phyloP scores from a whole-genome alignment of 2,113 vertebrate genomes.

The Lota lota region DNA sequence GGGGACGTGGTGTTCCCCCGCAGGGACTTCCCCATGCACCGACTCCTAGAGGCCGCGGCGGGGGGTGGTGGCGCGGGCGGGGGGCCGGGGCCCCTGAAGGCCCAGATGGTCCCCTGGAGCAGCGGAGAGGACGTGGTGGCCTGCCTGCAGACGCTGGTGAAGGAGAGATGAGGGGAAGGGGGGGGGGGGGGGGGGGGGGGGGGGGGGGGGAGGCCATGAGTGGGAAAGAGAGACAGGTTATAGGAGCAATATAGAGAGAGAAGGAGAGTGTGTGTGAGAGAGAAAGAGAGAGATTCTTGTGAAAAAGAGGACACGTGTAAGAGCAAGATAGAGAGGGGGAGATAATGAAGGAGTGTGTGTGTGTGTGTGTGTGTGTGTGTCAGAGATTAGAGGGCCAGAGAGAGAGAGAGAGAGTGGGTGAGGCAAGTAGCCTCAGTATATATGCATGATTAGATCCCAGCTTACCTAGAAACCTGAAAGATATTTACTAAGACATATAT shows the following conservation, averaged over 20 bases:
- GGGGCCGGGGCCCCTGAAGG: conserved; percentile 63
- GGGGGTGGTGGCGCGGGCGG: conserved; percentile 55
- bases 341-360: neutral
- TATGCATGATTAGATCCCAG: conserved; percentile 32
- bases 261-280: too few relatives aligned
- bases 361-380: too few relatives aligned
- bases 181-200: neutral
- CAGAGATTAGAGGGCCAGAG: too few relatives aligned
- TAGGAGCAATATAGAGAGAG: neutral
- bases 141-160: conserved; percentile 78
- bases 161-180: conserved; percentile 54
- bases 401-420: too few relatives aligned
- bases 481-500: too few relatives aligned
- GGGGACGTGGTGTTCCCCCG: conserved; percentile 85
- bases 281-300: too few relatives aligned
- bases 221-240: neutral
- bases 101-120: conserved; percentile 83
- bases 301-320: neutral
- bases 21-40: conserved; percentile 87
- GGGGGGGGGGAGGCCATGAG: neutral
- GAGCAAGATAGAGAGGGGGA: neutral
- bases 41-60: conserved; percentile 70
- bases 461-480: neutral
- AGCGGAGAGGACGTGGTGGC: conserved; percentile 76
- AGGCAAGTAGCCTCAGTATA: neutral